These are phyloP conservation scores for Lasioglossum figueresi DNA, from an alignment of 2,888 invertebrate genomes.

Conservation along the genomic window DNA sequence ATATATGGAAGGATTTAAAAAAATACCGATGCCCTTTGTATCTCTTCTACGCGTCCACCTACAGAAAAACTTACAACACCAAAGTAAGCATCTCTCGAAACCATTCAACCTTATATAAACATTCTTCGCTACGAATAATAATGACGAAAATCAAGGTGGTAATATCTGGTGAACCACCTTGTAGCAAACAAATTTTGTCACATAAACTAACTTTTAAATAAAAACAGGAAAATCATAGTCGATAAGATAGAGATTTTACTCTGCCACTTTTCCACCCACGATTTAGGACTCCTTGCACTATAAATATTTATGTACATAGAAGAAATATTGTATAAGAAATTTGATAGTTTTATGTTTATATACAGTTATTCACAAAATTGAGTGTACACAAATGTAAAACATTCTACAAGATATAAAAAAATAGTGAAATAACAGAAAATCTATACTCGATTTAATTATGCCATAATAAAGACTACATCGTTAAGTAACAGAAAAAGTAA, in stretches of 20 bases:
- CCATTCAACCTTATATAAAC: too few species aligned
- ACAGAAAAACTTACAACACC: too few species aligned
- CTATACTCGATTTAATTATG: not conserved
- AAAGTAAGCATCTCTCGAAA: too few species aligned
- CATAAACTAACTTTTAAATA: not conserved
- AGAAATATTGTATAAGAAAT: conserved; percentile 10
- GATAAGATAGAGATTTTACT: not conserved
- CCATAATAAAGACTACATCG: not conserved
- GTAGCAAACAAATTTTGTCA: too few species aligned
- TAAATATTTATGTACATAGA: not conserved
- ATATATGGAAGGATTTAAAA: too few species aligned
- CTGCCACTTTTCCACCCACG: not conserved
- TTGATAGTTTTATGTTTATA: conserved; percentile 18
- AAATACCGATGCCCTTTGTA: too few species aligned
- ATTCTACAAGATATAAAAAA: not conserved
- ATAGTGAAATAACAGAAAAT: not conserved
- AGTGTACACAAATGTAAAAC: not conserved
- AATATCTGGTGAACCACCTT: too few species aligned
- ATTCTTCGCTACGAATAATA: too few species aligned
- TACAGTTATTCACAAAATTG: conserved; percentile 4
- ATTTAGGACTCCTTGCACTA: not conserved
- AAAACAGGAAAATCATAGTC: not conserved
- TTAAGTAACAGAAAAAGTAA: not conserved
- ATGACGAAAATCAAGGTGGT: too few species aligned
- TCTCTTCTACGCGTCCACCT: too few species aligned